Conservation (phyloP, 2,888 invertebrate genomes). For the Salpingus planirostris region DNA sequence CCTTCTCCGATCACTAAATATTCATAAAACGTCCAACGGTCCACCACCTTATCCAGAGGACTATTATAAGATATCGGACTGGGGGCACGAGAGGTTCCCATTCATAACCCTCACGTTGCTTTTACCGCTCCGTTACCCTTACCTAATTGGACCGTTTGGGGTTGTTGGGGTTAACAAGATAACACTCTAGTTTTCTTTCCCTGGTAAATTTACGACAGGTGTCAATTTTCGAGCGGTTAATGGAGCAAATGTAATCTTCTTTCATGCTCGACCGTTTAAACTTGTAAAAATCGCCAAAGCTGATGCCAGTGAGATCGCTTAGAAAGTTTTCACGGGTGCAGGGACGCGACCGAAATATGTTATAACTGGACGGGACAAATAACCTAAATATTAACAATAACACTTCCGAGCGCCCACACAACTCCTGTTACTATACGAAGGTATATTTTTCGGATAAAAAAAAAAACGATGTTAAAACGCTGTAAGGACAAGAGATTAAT, state of each 20-base stretch:
- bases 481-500: too few relatives aligned
- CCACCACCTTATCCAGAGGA: slow-evolving; percentile 18
- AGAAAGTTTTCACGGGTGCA: slow-evolving; percentile 7
- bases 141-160: slow-evolving; percentile 34
- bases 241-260: slow-evolving; percentile 17
- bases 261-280: slow-evolving; percentile 12
- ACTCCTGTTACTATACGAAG: too few relatives aligned
- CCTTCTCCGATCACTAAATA: too few relatives aligned
- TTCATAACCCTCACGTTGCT: slow-evolving; percentile 27
- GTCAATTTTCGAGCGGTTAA: slow-evolving; percentile 21
- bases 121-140: slow-evolving; percentile 30
- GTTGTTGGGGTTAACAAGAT: slow-evolving; percentile 32
- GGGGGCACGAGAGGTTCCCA: slow-evolving; percentile 22
- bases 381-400: too few relatives aligned
- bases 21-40: slow-evolving; percentile 26
- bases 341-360: slow-evolving; percentile 9
- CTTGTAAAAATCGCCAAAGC: slow-evolving; percentile 14
- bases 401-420: too few relatives aligned
- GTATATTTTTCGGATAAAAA: too few relatives aligned
- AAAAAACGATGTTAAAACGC: too few relatives aligned
- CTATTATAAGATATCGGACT: slow-evolving; percentile 32
- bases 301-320: slow-evolving; percentile 1
- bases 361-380: slow-evolving; percentile 10
- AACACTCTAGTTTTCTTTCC: slow-evolving; percentile 28
- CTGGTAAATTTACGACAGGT: slow-evolving; percentile 23